These are phyloP conservation scores for Hyla sarda DNA, from an alignment of 2,113 vertebrate genomes.

Conservation along the genomic window DNA sequence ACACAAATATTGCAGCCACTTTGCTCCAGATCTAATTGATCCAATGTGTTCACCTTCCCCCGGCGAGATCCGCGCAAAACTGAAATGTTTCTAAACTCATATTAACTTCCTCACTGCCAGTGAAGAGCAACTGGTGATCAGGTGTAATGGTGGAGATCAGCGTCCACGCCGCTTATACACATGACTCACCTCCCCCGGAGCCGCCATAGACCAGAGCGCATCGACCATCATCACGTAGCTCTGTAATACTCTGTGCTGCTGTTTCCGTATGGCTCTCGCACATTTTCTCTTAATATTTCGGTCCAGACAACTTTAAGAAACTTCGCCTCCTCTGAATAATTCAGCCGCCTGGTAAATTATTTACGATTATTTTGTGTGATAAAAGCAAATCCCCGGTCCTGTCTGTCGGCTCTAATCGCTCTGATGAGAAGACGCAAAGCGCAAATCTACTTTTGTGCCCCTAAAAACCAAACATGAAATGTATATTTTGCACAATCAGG, in stretches of 20 bases:
- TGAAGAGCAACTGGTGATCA: neutral
- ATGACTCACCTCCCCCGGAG: too few relatives aligned
- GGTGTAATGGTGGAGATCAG: neutral
- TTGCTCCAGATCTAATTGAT: constrained; percentile 14
- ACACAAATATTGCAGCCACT: neutral
- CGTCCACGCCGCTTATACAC: too few relatives aligned
- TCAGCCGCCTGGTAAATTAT: constrained; percentile 43
- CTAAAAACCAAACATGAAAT: neutral
- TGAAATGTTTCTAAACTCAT: too few relatives aligned
- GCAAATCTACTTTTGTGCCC: neutral
- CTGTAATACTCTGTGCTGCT: neutral
- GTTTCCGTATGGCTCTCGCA: neutral
- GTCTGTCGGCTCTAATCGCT: constrained; percentile 43
- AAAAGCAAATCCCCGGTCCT: constrained; percentile 30
- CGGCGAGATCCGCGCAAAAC: too few relatives aligned
- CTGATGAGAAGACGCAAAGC: neutral
- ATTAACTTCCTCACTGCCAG: neutral
- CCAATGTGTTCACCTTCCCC: constrained; percentile 8
- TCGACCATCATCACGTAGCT: neutral
- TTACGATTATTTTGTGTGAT: constrained; percentile 49
- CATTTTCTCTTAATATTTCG: neutral
- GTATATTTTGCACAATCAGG: neutral
- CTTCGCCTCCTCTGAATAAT: constrained; percentile 46
- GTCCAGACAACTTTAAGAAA: constrained; percentile 46
- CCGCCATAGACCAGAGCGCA: too few relatives aligned